Evolutionary conservation across 2,797 vertebrate species (phyloP).

Genomic region (Synaphobranchus kaupii): DNA sequence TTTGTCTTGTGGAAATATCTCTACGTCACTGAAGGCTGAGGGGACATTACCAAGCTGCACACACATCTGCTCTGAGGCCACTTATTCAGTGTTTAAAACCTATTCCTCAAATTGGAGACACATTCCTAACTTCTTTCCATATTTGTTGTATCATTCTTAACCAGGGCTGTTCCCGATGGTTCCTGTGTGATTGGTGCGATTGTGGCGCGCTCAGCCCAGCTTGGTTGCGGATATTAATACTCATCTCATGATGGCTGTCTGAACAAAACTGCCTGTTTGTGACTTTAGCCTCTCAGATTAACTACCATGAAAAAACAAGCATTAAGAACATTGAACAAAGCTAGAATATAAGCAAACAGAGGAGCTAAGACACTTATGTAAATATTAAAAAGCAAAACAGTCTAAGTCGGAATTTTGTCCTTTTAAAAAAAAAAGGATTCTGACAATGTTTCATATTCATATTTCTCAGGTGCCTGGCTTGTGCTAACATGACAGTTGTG

Average conservation of each 20-base stretch:
- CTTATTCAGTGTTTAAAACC: not conserved
- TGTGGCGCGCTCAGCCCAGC: too few relatives aligned
- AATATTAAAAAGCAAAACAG: not conserved
- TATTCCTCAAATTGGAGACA: not conserved
- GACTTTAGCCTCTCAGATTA: not conserved
- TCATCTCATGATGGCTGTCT: not conserved
- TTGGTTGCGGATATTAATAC: not conserved
- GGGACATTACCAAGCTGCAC: not conserved
- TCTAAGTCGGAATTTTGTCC: not conserved
- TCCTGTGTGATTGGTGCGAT: not conserved
- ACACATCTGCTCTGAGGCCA: constrained; percentile 1
- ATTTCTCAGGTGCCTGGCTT: not conserved
- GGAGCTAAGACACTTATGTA: not conserved
- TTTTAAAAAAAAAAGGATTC: not conserved
- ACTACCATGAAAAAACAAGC: not conserved
- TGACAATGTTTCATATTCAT: not conserved
- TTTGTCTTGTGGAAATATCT: not conserved
- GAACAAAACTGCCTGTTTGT: not conserved
- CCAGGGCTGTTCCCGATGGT: not conserved
- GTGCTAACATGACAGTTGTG: not conserved
- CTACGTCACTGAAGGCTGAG: not conserved
- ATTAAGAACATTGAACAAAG: not conserved
- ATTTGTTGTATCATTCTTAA: not conserved
- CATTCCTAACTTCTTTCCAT: not conserved
- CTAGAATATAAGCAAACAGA: not conserved